phyloP scores from a whole-genome alignment of 2,797 vertebrate genomes.

The Tragelaphus oryx region DNA sequence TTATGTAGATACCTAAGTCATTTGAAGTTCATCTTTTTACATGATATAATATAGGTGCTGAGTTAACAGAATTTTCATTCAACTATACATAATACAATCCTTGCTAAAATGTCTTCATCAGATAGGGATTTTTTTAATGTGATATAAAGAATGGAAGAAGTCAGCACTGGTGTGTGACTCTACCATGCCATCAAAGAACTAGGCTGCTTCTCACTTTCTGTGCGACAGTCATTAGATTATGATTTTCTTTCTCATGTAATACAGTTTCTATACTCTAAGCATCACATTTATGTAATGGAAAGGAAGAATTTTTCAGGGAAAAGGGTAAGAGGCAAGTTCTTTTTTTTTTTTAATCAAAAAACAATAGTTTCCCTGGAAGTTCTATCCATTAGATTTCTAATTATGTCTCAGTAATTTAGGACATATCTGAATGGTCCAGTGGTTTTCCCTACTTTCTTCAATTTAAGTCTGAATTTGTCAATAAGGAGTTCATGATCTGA shows the following conservation, averaged over 20 bases:
- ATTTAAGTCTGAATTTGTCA: neutral
- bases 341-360: neutral
- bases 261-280: neutral
- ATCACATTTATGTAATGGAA: neutral
- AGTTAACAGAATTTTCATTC: neutral
- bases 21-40: neutral
- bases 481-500: neutral
- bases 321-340: neutral
- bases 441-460: neutral
- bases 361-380: neutral
- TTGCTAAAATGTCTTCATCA: neutral
- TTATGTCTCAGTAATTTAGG: neutral
- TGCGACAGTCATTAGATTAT: neutral
- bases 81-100: neutral
- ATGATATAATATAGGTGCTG: neutral
- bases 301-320: neutral
- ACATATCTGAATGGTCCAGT: neutral
- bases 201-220: neutral
- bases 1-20: neutral
- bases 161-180: neutral
- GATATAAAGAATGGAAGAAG: neutral
- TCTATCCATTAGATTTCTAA: neutral
- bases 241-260: neutral
- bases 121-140: neutral
- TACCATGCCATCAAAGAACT: neutral